Evolutionary conservation across 2,888 invertebrate species (phyloP).

Genomic region (Synanthedon vespiformis): DNA sequence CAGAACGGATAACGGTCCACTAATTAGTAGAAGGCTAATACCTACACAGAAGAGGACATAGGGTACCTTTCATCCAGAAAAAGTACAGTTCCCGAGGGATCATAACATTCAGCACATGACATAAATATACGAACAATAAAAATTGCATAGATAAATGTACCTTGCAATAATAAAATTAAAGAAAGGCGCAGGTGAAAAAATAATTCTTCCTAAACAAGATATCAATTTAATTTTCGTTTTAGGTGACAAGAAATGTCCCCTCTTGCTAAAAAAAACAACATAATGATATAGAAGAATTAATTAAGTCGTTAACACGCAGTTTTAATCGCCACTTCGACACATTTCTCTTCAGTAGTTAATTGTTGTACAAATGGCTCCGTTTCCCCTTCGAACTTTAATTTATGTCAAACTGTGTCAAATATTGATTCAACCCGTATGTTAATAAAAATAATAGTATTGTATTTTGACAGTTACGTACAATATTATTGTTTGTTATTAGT

Average conservation of each 20-base stretch:
- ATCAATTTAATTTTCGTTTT: background rate
- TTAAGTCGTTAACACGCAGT: slow-evolving; percentile 6
- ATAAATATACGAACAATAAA: too few relatives aligned
- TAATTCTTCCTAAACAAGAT: background rate
- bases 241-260: background rate
- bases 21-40: too few relatives aligned
- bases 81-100: too few relatives aligned
- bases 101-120: too few relatives aligned
- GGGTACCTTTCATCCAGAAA: background rate
- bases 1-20: too few relatives aligned
- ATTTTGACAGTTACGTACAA: background rate
- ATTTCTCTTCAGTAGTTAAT: background rate
- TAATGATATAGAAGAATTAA: slow-evolving; percentile 4
- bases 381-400: slow-evolving; percentile 15
- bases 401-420: slow-evolving; percentile 17
- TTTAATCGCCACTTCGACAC: slow-evolving; percentile 16
- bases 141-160: too few relatives aligned
- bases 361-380: background rate
- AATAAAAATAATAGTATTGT: slow-evolving; percentile 4
- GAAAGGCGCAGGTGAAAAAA: too few relatives aligned
- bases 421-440: slow-evolving; percentile 10
- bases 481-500: too few relatives aligned
- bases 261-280: background rate
- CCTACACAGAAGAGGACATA: too few relatives aligned
- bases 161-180: too few relatives aligned